Percentiles rank a stretch among this genome's conserved stretches.
Evolutionary conservation across 2,113 vertebrate genomes (phyloP).

Genomic region (Engraulis encrasicolus): DNA sequence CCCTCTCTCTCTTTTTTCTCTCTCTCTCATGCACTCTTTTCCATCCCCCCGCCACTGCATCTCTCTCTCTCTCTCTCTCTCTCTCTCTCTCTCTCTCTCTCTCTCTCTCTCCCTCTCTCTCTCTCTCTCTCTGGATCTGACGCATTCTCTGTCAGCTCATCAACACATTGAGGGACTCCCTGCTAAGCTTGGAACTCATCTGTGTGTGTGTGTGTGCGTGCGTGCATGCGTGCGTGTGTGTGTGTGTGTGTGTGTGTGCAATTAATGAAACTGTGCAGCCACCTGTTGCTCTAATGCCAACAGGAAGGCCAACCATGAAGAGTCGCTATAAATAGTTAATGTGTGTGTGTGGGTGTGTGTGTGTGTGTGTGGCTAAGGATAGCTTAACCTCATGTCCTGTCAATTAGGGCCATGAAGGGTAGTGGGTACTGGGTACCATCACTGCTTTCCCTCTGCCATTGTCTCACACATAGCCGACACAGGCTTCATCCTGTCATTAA

Average conservation of each 20-base stretch:
- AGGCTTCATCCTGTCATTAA: too few species aligned
- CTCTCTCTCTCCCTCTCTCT: not conserved
- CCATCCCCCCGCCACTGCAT: too few species aligned
- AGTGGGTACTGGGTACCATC: too few species aligned
- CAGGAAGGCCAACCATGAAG: not conserved
- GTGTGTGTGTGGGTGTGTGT: not conserved
- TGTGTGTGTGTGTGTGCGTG: not conserved
- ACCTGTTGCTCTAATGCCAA: not conserved
- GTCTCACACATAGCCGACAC: too few species aligned
- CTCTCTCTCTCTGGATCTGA: not conserved
- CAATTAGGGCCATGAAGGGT: not conserved
- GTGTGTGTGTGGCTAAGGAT: slow-evolving; percentile 1
- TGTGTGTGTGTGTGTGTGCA: slow-evolving; percentile 5
- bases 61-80: not conserved
- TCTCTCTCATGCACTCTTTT: too few species aligned
- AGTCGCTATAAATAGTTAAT: not conserved
- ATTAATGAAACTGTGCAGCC: not conserved
- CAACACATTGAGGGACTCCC: not conserved
- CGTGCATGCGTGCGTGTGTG: not conserved
- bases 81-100: not conserved
- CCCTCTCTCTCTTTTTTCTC: not conserved
- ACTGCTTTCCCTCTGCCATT: too few species aligned
- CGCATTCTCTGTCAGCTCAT: not conserved
- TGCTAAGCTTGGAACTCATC: not conserved
- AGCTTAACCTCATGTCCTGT: not conserved